A percentile compares a stretch with the other conserved stretches of the same genome.
Conservation (phyloP, 2,797 vertebrate species). For the Cryptoprocta ferox region DNA sequence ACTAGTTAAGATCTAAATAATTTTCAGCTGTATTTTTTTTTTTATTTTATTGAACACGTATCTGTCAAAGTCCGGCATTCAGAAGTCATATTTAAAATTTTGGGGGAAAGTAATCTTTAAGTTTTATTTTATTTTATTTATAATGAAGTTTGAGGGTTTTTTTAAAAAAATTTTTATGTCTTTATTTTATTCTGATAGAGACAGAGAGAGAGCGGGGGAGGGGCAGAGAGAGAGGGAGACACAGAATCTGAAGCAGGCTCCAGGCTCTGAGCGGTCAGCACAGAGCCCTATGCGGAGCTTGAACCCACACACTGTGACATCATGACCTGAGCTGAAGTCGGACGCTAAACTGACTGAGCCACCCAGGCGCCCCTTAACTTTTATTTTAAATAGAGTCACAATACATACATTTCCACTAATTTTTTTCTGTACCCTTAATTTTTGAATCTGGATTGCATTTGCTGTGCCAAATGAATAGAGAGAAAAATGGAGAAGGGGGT, state of each 20-base stretch:
- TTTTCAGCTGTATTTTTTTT: background rate
- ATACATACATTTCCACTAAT: background rate
- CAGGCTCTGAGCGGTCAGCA: too few relatives aligned
- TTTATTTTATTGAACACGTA: background rate
- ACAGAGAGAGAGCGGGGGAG: too few relatives aligned
- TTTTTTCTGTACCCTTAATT: slow-evolving; percentile 38
- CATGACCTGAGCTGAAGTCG: too few relatives aligned
- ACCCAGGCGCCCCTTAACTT: too few relatives aligned
- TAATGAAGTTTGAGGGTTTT: too few relatives aligned
- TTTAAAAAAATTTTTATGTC: too few relatives aligned
- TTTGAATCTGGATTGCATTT: background rate
- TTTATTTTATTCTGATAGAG: too few relatives aligned
- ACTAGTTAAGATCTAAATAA: background rate
- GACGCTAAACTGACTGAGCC: too few relatives aligned
- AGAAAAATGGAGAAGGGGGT: background rate
- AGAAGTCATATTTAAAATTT: slow-evolving; percentile 30
- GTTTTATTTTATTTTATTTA: background rate
- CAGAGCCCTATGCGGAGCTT: too few relatives aligned
- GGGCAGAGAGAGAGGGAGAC: too few relatives aligned
- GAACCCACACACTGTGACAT: too few relatives aligned
- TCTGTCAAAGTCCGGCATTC: background rate
- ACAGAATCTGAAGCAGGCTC: too few relatives aligned
- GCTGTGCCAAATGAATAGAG: background rate
- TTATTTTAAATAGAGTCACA: background rate
- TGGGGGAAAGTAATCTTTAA: background rate